These are phyloP conservation scores for Melospiza georgiana DNA, from an alignment of 2,113 vertebrate species.

Conservation along the genomic window DNA sequence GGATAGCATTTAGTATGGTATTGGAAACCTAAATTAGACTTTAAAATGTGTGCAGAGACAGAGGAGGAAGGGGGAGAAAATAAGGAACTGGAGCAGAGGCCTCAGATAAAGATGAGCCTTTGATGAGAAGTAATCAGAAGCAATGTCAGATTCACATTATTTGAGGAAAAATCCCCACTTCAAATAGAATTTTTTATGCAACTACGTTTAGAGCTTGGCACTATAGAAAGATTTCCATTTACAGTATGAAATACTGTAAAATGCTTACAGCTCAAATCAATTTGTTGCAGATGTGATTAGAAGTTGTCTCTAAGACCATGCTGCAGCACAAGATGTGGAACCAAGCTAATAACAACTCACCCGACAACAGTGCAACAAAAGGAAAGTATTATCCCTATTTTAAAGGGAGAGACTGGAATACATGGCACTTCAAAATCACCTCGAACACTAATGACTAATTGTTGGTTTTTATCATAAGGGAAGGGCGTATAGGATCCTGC, in stretches of 20 bases:
- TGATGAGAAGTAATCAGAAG: slow-evolving; percentile 58
- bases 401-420: background rate
- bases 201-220: slow-evolving; percentile 16
- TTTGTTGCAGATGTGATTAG: slow-evolving; percentile 37
- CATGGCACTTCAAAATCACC: background rate
- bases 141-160: slow-evolving; percentile 16
- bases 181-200: slow-evolving; percentile 56
- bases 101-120: slow-evolving; percentile 37
- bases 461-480: background rate
- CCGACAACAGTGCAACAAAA: background rate
- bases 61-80: background rate
- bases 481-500: background rate
- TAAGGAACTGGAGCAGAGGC: background rate
- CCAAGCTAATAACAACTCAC: background rate
- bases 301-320: slow-evolving; percentile 24
- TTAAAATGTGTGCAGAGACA: slow-evolving; percentile 25
- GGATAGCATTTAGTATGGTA: slow-evolving; percentile 32
- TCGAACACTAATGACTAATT: background rate
- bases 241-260: slow-evolving; percentile 19
- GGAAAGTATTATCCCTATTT: background rate
- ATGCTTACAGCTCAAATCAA: background rate
- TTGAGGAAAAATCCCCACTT: slow-evolving; percentile 39
- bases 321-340: background rate
- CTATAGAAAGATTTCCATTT: slow-evolving; percentile 39
- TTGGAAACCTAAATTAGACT: slow-evolving; percentile 45